A percentile compares a stretch with the other conserved stretches of the same genome.
Conservation (phyloP, 2,888 invertebrate genomes). For the Phytoseiulus persimilis region DNA sequence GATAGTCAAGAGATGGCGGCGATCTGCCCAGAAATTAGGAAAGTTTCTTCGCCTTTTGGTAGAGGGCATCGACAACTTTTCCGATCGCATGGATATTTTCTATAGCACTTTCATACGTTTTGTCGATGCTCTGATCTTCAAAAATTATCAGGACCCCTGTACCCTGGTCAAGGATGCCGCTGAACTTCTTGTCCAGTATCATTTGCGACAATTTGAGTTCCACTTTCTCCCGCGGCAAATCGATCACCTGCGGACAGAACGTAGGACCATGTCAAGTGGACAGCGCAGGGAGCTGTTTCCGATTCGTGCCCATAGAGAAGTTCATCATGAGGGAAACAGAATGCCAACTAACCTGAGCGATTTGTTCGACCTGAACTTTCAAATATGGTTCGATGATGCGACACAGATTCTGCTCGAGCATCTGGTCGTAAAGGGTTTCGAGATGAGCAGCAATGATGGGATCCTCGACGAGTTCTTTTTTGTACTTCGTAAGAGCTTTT, state of each 20-base stretch:
- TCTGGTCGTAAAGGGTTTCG: conserved; percentile 90
- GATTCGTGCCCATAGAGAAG: too few species aligned
- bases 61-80: conserved; percentile 96
- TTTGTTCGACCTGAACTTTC: conserved; percentile 78
- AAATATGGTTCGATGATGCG: conserved; percentile 98
- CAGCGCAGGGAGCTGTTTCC: too few species aligned
- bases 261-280: not conserved
- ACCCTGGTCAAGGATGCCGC: conserved; percentile 93
- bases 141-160: conserved; percentile 95
- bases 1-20: not conserved
- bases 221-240: conserved; percentile 64
- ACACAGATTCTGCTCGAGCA: conserved; percentile 97
- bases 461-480: conserved; percentile 83
- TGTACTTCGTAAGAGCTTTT: conserved; percentile 69
- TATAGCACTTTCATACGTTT: conserved; percentile 92
- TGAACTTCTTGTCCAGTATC: conserved; percentile 95
- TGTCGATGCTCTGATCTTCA: conserved; percentile 79
- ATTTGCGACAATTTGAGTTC: conserved; percentile 99
- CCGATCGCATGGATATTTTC: conserved; percentile 98
- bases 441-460: conserved; percentile 93
- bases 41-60: conserved; percentile 97
- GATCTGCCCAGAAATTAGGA: conserved; percentile 57
- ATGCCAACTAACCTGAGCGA: conserved; percentile 80
- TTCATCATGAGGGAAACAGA: conserved; percentile 54
- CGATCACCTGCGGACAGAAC: conserved; percentile 12